Conservation (phyloP, 2,113 vertebrate species). For the Platanista minor region DNA sequence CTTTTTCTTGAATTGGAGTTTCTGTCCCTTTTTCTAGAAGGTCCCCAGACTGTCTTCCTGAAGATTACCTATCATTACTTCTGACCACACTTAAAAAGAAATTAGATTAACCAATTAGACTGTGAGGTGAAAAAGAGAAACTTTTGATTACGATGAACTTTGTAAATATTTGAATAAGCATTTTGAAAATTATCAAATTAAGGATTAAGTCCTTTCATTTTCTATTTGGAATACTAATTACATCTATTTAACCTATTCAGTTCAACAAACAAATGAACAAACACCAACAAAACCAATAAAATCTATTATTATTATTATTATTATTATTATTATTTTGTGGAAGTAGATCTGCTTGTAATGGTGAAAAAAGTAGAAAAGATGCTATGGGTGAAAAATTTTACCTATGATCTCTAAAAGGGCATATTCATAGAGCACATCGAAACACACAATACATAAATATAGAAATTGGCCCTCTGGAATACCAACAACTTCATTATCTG, state of each 20-base stretch:
- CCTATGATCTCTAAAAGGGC: slow-evolving; percentile 24
- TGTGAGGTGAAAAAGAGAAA: neutral
- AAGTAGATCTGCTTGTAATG: neutral
- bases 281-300: neutral
- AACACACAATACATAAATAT: neutral
- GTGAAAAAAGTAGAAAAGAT: neutral
- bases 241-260: neutral
- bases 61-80: neutral
- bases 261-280: neutral
- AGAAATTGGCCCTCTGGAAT: neutral
- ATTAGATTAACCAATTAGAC: neutral
- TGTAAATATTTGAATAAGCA: neutral
- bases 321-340: neutral
- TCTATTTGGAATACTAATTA: neutral
- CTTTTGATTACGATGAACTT: neutral
- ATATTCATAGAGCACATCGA: neutral
- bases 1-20: neutral
- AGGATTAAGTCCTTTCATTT: neutral
- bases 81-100: neutral
- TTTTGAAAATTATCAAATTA: neutral
- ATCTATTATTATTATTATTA: neutral
- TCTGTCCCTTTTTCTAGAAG: neutral
- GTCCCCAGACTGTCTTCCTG: neutral
- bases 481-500: slow-evolving; percentile 1
- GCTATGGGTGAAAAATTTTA: neutral